Evolutionary conservation across 2,888 invertebrate genomes (phyloP), one percentile per base, ranked within the genome.

Genomic region (Lithophane semibrunnea): DNA sequence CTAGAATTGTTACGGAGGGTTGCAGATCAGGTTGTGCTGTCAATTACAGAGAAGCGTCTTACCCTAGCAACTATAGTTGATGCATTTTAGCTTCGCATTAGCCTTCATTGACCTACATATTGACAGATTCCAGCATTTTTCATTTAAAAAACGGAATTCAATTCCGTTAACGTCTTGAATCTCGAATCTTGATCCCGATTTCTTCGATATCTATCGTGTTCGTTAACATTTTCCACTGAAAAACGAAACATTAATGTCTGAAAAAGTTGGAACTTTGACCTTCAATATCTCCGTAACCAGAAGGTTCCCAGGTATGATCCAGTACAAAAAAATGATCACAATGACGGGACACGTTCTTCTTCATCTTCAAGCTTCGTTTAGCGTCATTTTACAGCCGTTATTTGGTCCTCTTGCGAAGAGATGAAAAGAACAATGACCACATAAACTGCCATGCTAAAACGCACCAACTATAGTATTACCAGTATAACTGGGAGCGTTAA

Each of bases 21-120:
- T 63, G 56, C 67, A 37, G 18, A 65, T 75, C 65, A 76, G 52
- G 56, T 76, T 16, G 21, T 60, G 42, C 75, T 84, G 82, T 82
- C 82, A 80, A 75, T 86, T 76, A 79, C 72, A 82, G 72, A 60
- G 69, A 75, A 80, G 67, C 13, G 58, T 56, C 52, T 80, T 66
- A 42, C n/a, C 42, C 16, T 24, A 65, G 75, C 21, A 74, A 79
- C 42, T 71, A 21, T 29, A 47, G 78, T 71, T 75, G 5, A 18
- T 24, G 12, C 42, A 60, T 60, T 44, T 21, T 2, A 18, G 12
- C 8, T 18, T 42, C 10, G 10, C 68, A 69, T 4, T 8, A 58
- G 58, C 18, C 24, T n/a, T 24, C 18, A 61, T 13, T 18, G 42
- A 1, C 18, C 24, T 18, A 24, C 8, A 29, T n/a, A 54, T 18